Evolutionary conservation across 1,140 invertebrate genomes (phyloP).

Genomic region (Diabrotica virgifera): DNA sequence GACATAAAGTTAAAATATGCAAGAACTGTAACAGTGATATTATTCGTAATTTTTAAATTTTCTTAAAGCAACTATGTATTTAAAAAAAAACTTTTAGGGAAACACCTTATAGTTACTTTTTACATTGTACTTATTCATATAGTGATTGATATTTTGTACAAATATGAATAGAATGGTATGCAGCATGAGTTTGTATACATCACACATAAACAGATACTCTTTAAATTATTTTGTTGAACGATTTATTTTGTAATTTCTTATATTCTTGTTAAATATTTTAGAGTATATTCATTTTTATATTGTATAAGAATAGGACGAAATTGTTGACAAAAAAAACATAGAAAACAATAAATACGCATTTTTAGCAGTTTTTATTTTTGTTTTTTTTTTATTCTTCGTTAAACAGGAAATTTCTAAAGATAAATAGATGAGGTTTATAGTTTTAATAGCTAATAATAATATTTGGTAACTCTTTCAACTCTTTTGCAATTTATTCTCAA

Average conservation of each 20-base stretch:
- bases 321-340: too few relatives aligned
- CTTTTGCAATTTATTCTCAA: too few relatives aligned
- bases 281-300: neutral
- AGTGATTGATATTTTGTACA: conserved; percentile 1
- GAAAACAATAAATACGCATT: too few relatives aligned
- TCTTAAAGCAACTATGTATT: neutral
- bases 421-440: too few relatives aligned
- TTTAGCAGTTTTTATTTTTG: too few relatives aligned
- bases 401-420: too few relatives aligned
- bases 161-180: neutral
- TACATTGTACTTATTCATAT: neutral
- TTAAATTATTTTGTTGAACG: neutral
- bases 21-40: too few relatives aligned
- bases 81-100: neutral
- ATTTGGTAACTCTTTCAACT: too few relatives aligned
- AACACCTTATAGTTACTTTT: neutral
- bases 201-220: conserved; percentile 7
- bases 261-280: conserved; percentile 7
- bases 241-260: conserved; percentile 5
- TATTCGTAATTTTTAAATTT: neutral
- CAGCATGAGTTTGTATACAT: conserved; percentile 5
- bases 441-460: too few relatives aligned
- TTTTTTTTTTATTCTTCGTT: too few relatives aligned
- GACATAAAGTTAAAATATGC: too few relatives aligned
- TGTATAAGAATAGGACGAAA: neutral